Conservation (phyloP, 2,113 vertebrate species). For the Triplophysa dalaica region DNA sequence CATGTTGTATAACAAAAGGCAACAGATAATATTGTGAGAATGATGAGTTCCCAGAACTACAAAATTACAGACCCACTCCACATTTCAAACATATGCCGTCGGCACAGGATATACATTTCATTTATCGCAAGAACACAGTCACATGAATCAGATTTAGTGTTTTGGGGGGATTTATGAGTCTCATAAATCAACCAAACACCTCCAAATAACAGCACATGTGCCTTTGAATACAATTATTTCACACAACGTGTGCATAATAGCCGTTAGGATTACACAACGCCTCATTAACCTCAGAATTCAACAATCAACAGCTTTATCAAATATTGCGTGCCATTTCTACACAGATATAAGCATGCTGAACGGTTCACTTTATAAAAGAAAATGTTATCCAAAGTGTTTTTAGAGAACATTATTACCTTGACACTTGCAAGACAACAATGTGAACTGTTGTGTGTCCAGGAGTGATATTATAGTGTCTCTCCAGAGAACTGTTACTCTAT, state of each 20-base stretch:
- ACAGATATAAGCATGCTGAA: slow-evolving; percentile 8
- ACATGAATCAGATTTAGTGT: neutral
- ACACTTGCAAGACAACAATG: neutral
- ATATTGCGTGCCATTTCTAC: slow-evolving; percentile 12
- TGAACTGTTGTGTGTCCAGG: neutral
- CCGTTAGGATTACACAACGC: slow-evolving; percentile 25
- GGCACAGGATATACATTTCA: neutral
- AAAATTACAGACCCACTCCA: neutral
- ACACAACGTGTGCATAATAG: slow-evolving; percentile 2
- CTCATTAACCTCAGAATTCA: slow-evolving; percentile 26
- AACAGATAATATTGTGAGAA: neutral
- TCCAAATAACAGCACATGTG: slow-evolving; percentile 1
- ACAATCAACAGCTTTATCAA: slow-evolving; percentile 28
- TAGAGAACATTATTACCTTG: neutral
- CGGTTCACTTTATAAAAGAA: too few species aligned
- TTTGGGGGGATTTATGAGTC: slow-evolving; percentile 16
- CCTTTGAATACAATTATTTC: neutral
- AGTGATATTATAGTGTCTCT: neutral
- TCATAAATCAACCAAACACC: neutral
- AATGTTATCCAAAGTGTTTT: too few species aligned
- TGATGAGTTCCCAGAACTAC: neutral
- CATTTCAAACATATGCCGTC: slow-evolving; percentile 30
- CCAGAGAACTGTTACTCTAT: neutral
- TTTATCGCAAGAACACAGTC: slow-evolving; percentile 3
- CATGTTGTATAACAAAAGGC: slow-evolving; percentile 5